phyloP scores from a whole-genome alignment of 2,113 vertebrate species.

The Sisor rabdophorus region DNA sequence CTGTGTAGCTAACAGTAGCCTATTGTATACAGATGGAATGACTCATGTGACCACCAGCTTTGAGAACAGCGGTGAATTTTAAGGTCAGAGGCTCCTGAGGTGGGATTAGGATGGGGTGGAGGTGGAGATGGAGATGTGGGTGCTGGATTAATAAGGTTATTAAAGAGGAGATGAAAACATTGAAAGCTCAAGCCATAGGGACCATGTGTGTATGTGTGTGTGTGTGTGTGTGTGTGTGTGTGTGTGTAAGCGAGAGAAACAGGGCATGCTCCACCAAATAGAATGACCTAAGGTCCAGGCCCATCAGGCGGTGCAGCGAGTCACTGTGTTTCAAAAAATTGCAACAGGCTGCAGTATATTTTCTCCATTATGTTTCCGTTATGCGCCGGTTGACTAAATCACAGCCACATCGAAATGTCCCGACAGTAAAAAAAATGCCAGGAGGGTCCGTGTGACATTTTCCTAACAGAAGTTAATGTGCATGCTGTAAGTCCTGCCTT shows the following conservation, averaged over 20 bases:
- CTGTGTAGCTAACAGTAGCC: not conserved
- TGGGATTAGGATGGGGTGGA: constrained; percentile 22
- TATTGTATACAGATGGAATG: constrained; percentile 1
- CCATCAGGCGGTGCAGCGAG: constrained; percentile 43
- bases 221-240: not conserved
- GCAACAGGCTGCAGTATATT: constrained; percentile 17
- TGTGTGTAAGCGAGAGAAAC: not conserved
- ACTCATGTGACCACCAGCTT: constrained; percentile 36
- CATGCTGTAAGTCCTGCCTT: not conserved
- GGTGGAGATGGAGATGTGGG: constrained; percentile 13
- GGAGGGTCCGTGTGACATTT: constrained; percentile 12
- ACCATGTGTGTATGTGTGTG: constrained; percentile 1
- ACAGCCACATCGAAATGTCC: constrained; percentile 2
- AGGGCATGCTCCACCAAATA: not conserved
- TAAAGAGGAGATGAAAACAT: constrained; percentile 41
- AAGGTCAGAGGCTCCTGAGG: constrained; percentile 46
- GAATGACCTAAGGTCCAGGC: constrained; percentile 28
- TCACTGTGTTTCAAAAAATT: constrained; percentile 40
- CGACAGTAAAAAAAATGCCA: not conserved
- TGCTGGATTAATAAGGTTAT: constrained; percentile 39
- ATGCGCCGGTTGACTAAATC: constrained; percentile 2
- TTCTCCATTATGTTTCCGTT: constrained; percentile 18
- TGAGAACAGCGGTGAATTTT: constrained; percentile 41
- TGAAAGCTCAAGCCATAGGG: constrained; percentile 23
- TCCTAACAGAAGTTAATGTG: constrained; percentile 11